Percentiles rank a stretch among this genome's conserved stretches.
Evolutionary conservation across 2,113 vertebrate species (phyloP).

Genomic region (Mormoops blainvillei): DNA sequence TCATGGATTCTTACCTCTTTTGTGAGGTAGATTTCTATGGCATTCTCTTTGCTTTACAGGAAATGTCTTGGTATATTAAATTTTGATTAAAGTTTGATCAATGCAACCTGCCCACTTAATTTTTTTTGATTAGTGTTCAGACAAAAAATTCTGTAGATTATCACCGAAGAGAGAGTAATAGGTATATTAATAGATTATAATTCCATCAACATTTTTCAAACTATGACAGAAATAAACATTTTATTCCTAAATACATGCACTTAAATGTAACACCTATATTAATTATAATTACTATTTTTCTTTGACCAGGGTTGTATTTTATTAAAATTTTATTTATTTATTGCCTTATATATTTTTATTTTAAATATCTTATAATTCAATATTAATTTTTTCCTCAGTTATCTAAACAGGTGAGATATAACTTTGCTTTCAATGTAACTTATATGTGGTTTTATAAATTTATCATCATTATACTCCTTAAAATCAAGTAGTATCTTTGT

Average conservation of each 20-base stretch:
- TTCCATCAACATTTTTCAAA: background rate
- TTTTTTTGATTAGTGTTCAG: background rate
- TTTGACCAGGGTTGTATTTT: background rate
- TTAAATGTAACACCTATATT: background rate
- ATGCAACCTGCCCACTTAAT: background rate
- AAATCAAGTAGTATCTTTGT: background rate
- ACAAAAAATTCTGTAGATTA: background rate
- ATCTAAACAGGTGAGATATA: background rate
- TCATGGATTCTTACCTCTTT: background rate
- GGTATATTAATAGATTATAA: background rate
- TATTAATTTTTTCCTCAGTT: background rate
- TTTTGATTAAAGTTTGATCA: background rate
- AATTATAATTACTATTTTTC: background rate
- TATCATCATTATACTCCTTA: background rate
- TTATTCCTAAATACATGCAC: background rate
- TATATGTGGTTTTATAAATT: background rate
- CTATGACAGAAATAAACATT: background rate
- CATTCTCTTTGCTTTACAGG: background rate
- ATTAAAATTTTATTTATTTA: background rate
- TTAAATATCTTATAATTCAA: background rate
- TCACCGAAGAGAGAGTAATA: background rate
- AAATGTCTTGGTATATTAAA: background rate
- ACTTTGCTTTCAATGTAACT: background rate
- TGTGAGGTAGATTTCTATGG: background rate
- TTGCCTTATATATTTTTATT: background rate